These are phyloP conservation scores for Chamaetylas fuelleborni DNA, from an alignment of 2,113 vertebrate species.

Conservation along the genomic window DNA sequence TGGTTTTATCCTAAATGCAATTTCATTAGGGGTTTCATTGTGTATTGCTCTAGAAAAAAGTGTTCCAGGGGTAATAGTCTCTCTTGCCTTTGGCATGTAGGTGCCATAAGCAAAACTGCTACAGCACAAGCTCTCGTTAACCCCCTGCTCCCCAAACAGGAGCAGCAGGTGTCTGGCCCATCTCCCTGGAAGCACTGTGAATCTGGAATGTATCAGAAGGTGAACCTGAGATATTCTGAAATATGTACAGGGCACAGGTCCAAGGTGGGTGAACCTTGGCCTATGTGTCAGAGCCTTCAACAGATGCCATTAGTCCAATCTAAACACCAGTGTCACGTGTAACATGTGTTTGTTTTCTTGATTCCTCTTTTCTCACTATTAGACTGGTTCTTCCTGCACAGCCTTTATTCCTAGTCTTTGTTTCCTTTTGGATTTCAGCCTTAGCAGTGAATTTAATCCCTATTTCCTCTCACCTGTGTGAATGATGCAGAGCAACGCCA, in stretches of 20 bases:
- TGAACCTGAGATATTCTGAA: neutral
- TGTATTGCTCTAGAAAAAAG: neutral
- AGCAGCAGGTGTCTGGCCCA: neutral
- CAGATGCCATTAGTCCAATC: neutral
- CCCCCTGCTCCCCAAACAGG: neutral
- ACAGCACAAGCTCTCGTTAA: neutral
- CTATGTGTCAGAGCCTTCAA: neutral
- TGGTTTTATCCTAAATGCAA: neutral
- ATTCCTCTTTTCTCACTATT: neutral
- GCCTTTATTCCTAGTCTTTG: neutral
- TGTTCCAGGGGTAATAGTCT: too few species aligned
- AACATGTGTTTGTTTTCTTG: neutral
- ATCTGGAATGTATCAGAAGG: neutral
- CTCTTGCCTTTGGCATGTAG: neutral
- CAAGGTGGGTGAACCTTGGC: fast-evolving
- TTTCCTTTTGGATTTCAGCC: neutral
- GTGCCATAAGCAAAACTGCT: neutral
- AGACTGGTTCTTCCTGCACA: neutral
- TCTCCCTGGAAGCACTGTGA: neutral
- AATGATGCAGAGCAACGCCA: conserved; percentile 73
- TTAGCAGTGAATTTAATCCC: neutral
- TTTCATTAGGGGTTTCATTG: neutral
- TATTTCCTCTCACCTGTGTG: conserved; percentile 73
- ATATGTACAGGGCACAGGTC: neutral
- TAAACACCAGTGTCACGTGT: neutral